These are phyloP conservation scores for Stegodyphus mimosarum DNA, from an alignment of 1,140 invertebrate species.

Conservation along the genomic window DNA sequence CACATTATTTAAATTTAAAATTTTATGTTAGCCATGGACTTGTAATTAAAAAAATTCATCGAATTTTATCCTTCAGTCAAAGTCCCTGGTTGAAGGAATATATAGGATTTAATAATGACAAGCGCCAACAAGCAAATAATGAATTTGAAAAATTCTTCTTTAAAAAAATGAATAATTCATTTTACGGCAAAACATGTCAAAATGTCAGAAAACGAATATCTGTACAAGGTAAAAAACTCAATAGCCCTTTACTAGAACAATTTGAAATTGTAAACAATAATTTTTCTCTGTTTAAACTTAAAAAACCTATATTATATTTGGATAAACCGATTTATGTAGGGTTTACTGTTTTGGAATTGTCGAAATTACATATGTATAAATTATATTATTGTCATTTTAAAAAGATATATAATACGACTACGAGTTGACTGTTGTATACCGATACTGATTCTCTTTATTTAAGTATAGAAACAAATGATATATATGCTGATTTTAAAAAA, in stretches of 20 bases:
- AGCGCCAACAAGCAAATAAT: no score
- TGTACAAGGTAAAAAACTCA: not conserved
- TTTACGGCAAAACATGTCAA: not conserved
- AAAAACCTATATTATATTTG: not conserved
- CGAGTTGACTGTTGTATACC: not conserved
- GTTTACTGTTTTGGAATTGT: conserved; percentile 1
- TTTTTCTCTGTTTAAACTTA: conserved; percentile 7
- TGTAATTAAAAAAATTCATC: not conserved
- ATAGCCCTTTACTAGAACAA: conserved; percentile 1
- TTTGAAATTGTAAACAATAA: conserved; percentile 9
- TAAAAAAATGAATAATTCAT: not conserved
- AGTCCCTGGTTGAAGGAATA: no score
- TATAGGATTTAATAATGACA: no score
- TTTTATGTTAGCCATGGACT: no score
- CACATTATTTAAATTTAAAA: no score
- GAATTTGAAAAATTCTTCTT: not conserved
- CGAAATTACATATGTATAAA: conserved; percentile 16
- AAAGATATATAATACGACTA: not conserved
- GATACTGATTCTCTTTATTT: conserved; percentile 14
- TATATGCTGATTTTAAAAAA: not conserved
- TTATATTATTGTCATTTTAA: no score
- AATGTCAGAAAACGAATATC: conserved; percentile 3
- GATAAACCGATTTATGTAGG: conserved; percentile 7
- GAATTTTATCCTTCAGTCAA: not conserved
- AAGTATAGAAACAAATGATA: not conserved